A percentile compares a stretch with the other conserved stretches of the same genome.
phyloP scores from a whole-genome alignment of 2,888 invertebrate species.

The Phalera bucephala region DNA sequence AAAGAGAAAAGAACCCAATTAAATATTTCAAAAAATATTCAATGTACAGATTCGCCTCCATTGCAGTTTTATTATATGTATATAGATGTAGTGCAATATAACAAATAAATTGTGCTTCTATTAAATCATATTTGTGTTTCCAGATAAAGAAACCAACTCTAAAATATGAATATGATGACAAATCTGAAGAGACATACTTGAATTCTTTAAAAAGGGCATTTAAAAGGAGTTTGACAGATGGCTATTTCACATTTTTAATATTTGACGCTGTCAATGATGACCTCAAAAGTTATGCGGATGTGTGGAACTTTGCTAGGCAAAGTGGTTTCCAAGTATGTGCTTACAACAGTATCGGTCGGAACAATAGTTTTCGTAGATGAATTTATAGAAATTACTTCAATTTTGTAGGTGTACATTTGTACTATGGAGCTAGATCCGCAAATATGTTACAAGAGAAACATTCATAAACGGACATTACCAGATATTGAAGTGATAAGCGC shows the following conservation, averaged over 20 bases:
- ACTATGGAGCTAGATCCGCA: conserved; percentile 93
- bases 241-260: conserved; percentile 96
- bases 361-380: no score
- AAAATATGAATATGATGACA: conserved; percentile 94
- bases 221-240: conserved; percentile 94
- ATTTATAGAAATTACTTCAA: conserved; percentile 1
- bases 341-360: background rate
- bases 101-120: no score
- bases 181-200: conserved; percentile 91
- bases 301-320: conserved; percentile 93
- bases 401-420: conserved; percentile 92
- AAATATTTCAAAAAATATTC: no score
- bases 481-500: conserved; percentile 89
- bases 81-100: no score
- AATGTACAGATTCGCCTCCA: no score
- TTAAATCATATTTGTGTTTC: conserved; percentile 21
- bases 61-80: no score
- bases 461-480: conserved; percentile 89
- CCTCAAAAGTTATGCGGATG: conserved; percentile 91
- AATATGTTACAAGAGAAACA: conserved; percentile 91
- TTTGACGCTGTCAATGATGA: conserved; percentile 95
- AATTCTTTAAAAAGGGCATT: conserved; percentile 93
- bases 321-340: conserved; percentile 90
- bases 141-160: conserved; percentile 85
- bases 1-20: no score